A percentile compares a stretch with the other conserved stretches of the same genome.
phyloP scores from a whole-genome alignment of 2,888 invertebrate genomes.

The Coenonympha arcania region DNA sequence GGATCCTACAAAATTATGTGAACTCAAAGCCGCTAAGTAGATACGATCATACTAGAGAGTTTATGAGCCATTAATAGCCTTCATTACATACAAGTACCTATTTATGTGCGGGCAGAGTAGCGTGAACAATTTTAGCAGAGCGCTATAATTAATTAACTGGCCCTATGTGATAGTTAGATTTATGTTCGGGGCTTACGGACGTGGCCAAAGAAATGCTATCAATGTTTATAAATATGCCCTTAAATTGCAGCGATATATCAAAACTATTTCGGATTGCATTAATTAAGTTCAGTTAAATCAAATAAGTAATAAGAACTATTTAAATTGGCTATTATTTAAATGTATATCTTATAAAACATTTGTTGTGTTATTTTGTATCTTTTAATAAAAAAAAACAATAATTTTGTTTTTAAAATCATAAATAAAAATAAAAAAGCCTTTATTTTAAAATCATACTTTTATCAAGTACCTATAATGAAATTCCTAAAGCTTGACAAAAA shows the following conservation, averaged over 20 bases:
- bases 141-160: conserved; percentile 32
- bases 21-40: conserved; percentile 21
- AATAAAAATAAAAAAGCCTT: too few species aligned
- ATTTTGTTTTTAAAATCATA: too few species aligned
- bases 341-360: neutral
- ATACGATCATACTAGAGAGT: conserved; percentile 31
- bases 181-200: conserved; percentile 24
- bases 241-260: neutral
- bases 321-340: conserved; percentile 6
- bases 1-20: conserved; percentile 21
- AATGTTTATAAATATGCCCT: conserved; percentile 5
- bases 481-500: too few species aligned
- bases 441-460: too few species aligned
- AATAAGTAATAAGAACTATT: neutral
- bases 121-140: conserved; percentile 36
- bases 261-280: conserved; percentile 3
- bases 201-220: conserved; percentile 24
- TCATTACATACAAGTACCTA: conserved; percentile 32
- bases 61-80: conserved; percentile 34
- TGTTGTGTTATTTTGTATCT: too few species aligned
- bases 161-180: conserved; percentile 30
- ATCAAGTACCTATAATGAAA: too few species aligned
- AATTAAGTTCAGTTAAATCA: neutral
- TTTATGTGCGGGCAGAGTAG: conserved; percentile 32
- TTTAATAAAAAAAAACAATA: too few species aligned